Evolutionary conservation across 2,797 vertebrate species (phyloP).

Genomic region (Myotis daubentonii): DNA sequence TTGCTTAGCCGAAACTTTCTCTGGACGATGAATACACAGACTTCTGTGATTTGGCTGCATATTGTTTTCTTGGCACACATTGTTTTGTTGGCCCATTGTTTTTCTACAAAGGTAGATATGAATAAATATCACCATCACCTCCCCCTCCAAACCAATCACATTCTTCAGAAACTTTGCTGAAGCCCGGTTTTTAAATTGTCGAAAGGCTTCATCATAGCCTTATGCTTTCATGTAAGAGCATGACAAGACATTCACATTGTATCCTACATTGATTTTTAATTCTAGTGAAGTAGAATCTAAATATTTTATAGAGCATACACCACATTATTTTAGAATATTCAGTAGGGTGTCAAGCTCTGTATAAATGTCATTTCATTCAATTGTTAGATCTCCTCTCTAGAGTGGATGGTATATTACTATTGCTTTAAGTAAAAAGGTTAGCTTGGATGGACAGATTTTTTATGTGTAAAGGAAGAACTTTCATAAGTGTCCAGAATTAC

Average conservation of each 20-base stretch:
- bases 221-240: not conserved
- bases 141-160: not conserved
- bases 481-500: not conserved
- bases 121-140: constrained; percentile 19
- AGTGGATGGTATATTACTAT: constrained; percentile 47
- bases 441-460: constrained; percentile 51
- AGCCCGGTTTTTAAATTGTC: constrained; percentile 51
- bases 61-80: not conserved
- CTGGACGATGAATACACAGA: constrained; percentile 38
- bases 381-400: constrained; percentile 30
- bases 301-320: constrained; percentile 64
- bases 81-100: not conserved
- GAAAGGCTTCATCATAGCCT: constrained; percentile 36
- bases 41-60: constrained; percentile 24
- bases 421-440: constrained; percentile 53
- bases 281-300: constrained; percentile 69
- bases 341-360: constrained; percentile 54
- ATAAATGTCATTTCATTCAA: constrained; percentile 66
- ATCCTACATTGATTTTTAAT: constrained; percentile 62
- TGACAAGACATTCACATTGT: constrained; percentile 64
- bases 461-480: constrained; percentile 25
- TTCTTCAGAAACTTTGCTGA: constrained; percentile 32
- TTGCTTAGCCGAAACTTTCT: constrained; percentile 54
- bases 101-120: constrained; percentile 46
- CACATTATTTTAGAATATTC: constrained; percentile 70